phyloP scores from a whole-genome alignment of 2,888 invertebrate genomes.

The Pristionchus maxplancki region DNA sequence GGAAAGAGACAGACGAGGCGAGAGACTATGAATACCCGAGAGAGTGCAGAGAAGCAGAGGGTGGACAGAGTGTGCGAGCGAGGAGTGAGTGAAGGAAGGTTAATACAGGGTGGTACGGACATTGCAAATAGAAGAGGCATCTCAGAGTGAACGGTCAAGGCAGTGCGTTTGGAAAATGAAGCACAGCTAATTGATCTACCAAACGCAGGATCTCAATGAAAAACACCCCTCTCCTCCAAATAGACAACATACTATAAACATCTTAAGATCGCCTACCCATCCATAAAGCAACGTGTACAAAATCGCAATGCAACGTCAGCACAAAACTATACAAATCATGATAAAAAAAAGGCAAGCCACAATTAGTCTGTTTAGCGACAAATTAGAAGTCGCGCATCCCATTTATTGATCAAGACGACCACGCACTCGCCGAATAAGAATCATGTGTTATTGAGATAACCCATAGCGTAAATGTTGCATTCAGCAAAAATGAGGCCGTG shows the following conservation, averaged over 20 bases:
- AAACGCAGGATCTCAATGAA: not conserved
- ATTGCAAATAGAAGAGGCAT: slow-evolving; percentile 46
- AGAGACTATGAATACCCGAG: not conserved
- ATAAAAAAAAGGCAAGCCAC: not conserved
- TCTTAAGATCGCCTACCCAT: too few species aligned
- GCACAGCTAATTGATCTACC: not conserved
- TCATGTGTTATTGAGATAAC: too few species aligned
- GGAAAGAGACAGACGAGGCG: not conserved
- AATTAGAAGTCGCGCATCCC: too few species aligned
- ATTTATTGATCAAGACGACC: too few species aligned
- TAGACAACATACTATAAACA: too few species aligned
- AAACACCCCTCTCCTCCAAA: too few species aligned
- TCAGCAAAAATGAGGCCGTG: too few species aligned
- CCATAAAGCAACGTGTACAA: too few species aligned
- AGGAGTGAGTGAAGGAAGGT: slow-evolving; percentile 30
- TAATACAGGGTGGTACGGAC: slow-evolving; percentile 52
- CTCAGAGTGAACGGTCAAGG: slow-evolving; percentile 24
- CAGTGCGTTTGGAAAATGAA: not conserved
- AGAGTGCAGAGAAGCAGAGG: not conserved
- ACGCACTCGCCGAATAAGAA: too few species aligned
- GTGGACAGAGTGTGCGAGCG: slow-evolving; percentile 6
- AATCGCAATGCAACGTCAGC: not conserved
- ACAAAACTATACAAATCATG: not conserved
- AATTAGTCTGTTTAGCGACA: too few species aligned
- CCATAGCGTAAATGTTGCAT: too few species aligned